Evolutionary conservation across 2,113 vertebrate genomes (phyloP).

Genomic region (Mesocricetus auratus): DNA sequence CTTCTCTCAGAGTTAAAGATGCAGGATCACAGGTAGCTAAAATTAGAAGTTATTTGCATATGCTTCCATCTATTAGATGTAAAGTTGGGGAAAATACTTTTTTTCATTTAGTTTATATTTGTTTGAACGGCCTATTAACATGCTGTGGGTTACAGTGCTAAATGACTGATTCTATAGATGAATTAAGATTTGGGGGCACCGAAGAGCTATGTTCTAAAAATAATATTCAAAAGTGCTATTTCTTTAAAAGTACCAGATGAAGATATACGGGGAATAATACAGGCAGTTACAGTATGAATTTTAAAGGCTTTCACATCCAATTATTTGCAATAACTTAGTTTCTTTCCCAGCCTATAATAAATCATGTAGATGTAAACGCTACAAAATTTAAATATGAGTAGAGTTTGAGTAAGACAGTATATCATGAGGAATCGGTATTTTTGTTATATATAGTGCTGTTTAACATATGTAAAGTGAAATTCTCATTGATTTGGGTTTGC

Average conservation of each 20-base stretch:
- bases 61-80: slow-evolving; percentile 79
- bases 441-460: slow-evolving; percentile 73
- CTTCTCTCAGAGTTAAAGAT: slow-evolving; percentile 84
- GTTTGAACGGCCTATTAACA: slow-evolving; percentile 75
- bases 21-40: slow-evolving; percentile 83
- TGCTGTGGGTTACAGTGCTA: slow-evolving; percentile 73
- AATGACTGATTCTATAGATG: slow-evolving; percentile 55
- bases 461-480: slow-evolving; percentile 69
- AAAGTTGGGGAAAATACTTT: slow-evolving; percentile 64
- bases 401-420: slow-evolving; percentile 69
- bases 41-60: slow-evolving; percentile 83
- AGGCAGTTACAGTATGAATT: slow-evolving; percentile 80
- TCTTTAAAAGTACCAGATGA: slow-evolving; percentile 78
- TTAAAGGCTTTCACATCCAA: slow-evolving; percentile 79
- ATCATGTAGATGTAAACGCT: slow-evolving; percentile 71
- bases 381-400: slow-evolving; percentile 76
- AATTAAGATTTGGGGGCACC: slow-evolving; percentile 71
- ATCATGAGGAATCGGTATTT: slow-evolving; percentile 75
- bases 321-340: slow-evolving; percentile 80
- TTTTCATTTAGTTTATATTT: slow-evolving; percentile 79
- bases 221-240: slow-evolving; percentile 75
- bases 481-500: slow-evolving; percentile 72
- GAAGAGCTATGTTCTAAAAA: slow-evolving; percentile 81
- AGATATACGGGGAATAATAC: slow-evolving; percentile 66
- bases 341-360: slow-evolving; percentile 78